Percentiles rank a stretch among this genome's conserved stretches.
Conservation (phyloP, 2,888 invertebrate species). For the Phengaris arion region DNA sequence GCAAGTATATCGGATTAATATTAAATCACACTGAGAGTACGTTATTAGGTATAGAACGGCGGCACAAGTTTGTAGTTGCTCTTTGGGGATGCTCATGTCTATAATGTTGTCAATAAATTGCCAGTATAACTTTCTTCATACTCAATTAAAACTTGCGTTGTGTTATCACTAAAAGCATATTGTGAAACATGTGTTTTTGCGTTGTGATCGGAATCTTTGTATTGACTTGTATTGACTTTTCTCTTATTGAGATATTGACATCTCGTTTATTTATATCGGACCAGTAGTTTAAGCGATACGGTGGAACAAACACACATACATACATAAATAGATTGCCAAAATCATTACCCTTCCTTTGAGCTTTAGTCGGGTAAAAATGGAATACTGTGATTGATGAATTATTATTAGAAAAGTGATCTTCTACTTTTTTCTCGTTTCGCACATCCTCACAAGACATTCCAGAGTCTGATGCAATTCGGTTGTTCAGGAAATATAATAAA, state of each 20-base stretch:
- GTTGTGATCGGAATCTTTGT: too few species aligned
- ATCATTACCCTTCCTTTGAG: too few species aligned
- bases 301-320: too few species aligned
- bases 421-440: too few species aligned
- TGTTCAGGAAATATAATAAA: background rate
- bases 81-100: slow-evolving; percentile 54
- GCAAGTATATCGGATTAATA: slow-evolving; percentile 26
- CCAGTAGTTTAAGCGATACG: too few species aligned
- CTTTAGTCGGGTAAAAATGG: too few species aligned
- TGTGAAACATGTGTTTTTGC: background rate
- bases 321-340: too few species aligned
- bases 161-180: slow-evolving; percentile 41
- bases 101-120: slow-evolving; percentile 67
- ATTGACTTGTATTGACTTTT: background rate
- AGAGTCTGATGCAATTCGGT: background rate
- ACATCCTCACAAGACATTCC: too few species aligned
- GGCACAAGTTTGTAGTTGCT: slow-evolving; percentile 53
- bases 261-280: too few species aligned
- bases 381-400: too few species aligned
- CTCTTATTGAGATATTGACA: too few species aligned
- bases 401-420: too few species aligned
- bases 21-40: slow-evolving; percentile 36
- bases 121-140: slow-evolving; percentile 59
- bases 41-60: slow-evolving; percentile 49
- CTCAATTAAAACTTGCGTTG: slow-evolving; percentile 50